Evolutionary conservation across 2,797 vertebrate species (phyloP), one percentile per base, ranked within the genome.

Genomic region (Oophaga sylvatica): DNA sequence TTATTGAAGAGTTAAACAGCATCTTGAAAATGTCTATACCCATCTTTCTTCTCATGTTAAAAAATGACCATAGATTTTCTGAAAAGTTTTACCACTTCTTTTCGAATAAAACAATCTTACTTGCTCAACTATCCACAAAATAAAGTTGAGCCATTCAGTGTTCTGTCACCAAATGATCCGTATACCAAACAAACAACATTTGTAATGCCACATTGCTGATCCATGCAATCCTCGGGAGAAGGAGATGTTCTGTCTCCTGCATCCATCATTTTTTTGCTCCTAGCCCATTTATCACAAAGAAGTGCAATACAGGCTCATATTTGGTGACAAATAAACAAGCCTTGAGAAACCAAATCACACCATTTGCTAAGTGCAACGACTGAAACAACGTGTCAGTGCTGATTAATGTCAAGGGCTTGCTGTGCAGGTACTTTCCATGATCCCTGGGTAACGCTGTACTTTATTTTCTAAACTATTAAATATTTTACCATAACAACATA

Each of bases 331-430:
- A 65, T 78, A 85, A 85, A 77, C 83, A 85, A 67, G 68, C 60
- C 59, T 56, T 77, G 45, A 56, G n/a, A 84, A 77, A 77, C 26
- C 56, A 81, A 81, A 76, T 29, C 81, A 57, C 59, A 67, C 83
- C 26, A 85, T 85, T 85, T 84, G 59, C 83, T 48, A 77, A 76
- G 57, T 65, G 83, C 35, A 85, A 56, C 9, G 63, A 62, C 57
- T 53, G 83, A 84, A 84, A 77, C 83, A 76, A 48, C 1, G 35
- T 76, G 83, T 77, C 73, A 77, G 17, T 77, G 63, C 60, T 77
- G 73, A 85, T 85, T 67, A 85, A 85, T 85, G 73, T 85, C 83
- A 85, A 41, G 59, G 59, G n/a, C 45, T 56, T 67, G 41, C 73
- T 48, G 62, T 56, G n/a, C 65, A 62, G 41, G 60, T 65, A 22